Base-by-base conservation (phyloP, 2,888 invertebrate species). In the Syrista parreyssii region DNA sequence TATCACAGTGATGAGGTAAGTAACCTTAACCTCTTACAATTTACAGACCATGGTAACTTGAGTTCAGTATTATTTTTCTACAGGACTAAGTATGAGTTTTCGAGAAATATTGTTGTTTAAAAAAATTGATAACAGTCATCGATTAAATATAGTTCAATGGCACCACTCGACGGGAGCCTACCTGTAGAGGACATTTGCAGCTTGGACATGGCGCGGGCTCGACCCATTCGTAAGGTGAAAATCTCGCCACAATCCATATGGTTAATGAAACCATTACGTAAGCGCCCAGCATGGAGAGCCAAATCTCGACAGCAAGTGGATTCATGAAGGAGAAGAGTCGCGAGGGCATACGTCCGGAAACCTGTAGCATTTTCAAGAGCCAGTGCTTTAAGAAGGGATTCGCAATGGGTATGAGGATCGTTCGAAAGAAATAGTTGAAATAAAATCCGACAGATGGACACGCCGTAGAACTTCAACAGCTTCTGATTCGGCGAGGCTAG, bases 141-240 rank as follows among this genome's bases (percentile, higher is more conserved):
- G 40, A 40, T 40, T 2, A 40, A 12, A 36, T 12, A 36, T 15
- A 40, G 40, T 36, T 36, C 4, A 36, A 36, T 40, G 40, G 72
- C 87, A 87, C 88, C 89, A 86, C 86, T 83, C 81, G 87, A 82
- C 88, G 81, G 86, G 86, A 87, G 89, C 90, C 89, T 91, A 91
- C 90, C 91, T 91, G 90, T 82, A 91, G 86, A 75, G 90, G 89
- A 83, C 90, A 90, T 80, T 90, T 89, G 84, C 94, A 94, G 86
- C 93, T 93, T 31, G 93, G 92, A 86, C 94, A 94, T 23, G 93
- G 92, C 76, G 92, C 92, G 2, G 93, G 93, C 85, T 94, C 93
- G 85, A 95, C 94, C 96, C 96, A 96, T 92, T 97, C 97, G 89
- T 95, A 94, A 12, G 97, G 97, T 35, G 96, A 96, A 91, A 97